Evolutionary conservation across 2,113 vertebrate genomes (phyloP), one percentile per base, ranked within the genome.

Genomic region (Pantherophis guttatus): DNA sequence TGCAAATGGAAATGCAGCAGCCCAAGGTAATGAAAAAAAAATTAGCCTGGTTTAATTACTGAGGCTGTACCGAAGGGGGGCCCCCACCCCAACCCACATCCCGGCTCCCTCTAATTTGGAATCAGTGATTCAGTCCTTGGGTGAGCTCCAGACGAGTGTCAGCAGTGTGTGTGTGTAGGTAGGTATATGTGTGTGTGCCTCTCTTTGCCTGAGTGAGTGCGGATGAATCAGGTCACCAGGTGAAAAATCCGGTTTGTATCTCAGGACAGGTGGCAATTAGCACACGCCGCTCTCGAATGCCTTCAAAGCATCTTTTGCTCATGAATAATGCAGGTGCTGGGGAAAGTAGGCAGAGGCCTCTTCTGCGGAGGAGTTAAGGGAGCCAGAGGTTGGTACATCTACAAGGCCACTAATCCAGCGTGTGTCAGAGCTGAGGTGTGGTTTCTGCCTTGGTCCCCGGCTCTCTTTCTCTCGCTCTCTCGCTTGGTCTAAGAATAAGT

Each of bases 221-320:
- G 70, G 94, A 93, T 95, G 95, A 96, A 96, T 95, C 94, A 95
- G 94, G 94, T 94, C 53, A 90, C 87, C 52, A 26, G 90, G 95
- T 96, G 96, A 95, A 95, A 95, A 96, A 96, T 96, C 96, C 91
- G 95, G 86, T 95, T 96, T n/a, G 90, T 93, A 93, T 95, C 93
- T 96, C 90, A 92, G 92, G 94, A 94, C 94, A 95, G 94, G 95
- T 96, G 96, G 94, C 96, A 95, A 97, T 97, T 97, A 97, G 94
- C 91, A 90, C 93, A 92, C 90, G 85, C 1, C 29, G 65, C 65
- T 15, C 93, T 93, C 85, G n/a, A 94, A 93, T 89, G 3, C 94
- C 92, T 95, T 97, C 97, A 96, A 96, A 97, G 96, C 92, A 52
- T 44, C 8, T 93, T 95, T 92, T 86, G 94, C 94, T 95, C 94